Evolutionary conservation across 1,140 invertebrate genomes (phyloP), one percentile per base, ranked within the genome.

Genomic region (Lysiphlebus fabarum): DNA sequence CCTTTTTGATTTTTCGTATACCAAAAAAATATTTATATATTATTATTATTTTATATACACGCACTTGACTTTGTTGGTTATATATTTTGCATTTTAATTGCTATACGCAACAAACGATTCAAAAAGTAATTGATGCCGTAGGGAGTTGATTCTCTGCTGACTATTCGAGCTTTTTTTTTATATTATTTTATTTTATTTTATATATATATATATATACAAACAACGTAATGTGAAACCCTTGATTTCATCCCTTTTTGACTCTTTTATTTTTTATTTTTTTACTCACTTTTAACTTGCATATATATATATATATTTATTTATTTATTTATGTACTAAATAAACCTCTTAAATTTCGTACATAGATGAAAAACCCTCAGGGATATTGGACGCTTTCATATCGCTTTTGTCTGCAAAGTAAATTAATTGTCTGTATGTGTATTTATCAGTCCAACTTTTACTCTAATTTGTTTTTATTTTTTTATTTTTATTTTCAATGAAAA

Each of bases 41-140:
- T 14, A 51, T 44, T 37, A 34, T 42, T 37, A 53, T 53, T 26
- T 38, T 14, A 53, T 57, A 50, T 53, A 41, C 37, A 45, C 58
- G 14, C 45, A 50, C 55, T 49, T 49, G 26, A 40, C 42, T 48
- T 50, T 37, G 58, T 66, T 67, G 60, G 59, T 69, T 62, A 65
- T 65, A 65, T 65, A 64, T 64, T 67, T 66, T 65, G 62, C 61
- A 64, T 64, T 69, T 69, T 67, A 66, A 69, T 69, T 69, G 64
- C 63, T 62, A 69, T 64, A 44, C 43, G 58, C 41, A 54, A 64
- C 56, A 49, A 53, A 54, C 62, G 54, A 50, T 61, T 55, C 56
- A 44, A 53, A 49, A 59, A 53, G 62, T 69, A 69, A 65, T 68
- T 65, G 64, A 65, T 65, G 65, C 67, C 64, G 62, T 64, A 59